phyloP scores from a whole-genome alignment of 2,888 invertebrate species.

The Andrena bicolor region DNA sequence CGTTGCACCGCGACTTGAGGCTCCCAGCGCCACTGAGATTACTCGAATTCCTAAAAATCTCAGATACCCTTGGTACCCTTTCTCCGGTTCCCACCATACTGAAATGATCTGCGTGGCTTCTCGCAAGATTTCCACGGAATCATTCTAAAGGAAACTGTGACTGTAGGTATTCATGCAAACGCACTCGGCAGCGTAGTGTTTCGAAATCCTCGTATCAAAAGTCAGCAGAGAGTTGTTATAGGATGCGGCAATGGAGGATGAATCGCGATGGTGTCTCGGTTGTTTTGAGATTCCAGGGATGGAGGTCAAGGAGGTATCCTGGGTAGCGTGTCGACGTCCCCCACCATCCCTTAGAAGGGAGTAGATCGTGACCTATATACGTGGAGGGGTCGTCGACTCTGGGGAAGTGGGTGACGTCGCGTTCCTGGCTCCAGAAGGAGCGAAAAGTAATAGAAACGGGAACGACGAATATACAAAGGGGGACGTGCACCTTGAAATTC shows the following conservation, averaged over 20 bases:
- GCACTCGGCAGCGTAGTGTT: neutral
- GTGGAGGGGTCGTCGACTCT: constrained; percentile 40
- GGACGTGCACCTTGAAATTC: constrained; percentile 60
- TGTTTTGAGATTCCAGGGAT: constrained; percentile 68
- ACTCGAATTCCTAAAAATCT: neutral
- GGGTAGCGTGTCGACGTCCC: constrained; percentile 40
- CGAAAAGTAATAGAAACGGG: constrained; percentile 23
- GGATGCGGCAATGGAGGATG: neutral
- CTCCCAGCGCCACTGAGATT: neutral
- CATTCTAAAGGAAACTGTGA: neutral
- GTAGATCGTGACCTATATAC: constrained; percentile 71
- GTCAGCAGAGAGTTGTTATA: constrained; percentile 14
- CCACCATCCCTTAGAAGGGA: constrained; percentile 29
- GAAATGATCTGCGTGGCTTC: neutral
- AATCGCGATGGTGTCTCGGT: constrained; percentile 41
- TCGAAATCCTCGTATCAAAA: constrained; percentile 25
- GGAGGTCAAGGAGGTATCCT: constrained; percentile 67
- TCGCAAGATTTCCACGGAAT: constrained; percentile 9
- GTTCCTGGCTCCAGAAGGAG: constrained; percentile 15
- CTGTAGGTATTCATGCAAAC: neutral
- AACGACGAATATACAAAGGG: neutral
- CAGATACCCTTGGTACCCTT: too few relatives aligned
- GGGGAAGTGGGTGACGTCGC: constrained; percentile 15
- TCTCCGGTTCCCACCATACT: neutral
- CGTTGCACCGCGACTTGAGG: constrained; percentile 7